phyloP scores from a whole-genome alignment of 2,113 vertebrate species.

The Chrysochloris asiatica region DNA sequence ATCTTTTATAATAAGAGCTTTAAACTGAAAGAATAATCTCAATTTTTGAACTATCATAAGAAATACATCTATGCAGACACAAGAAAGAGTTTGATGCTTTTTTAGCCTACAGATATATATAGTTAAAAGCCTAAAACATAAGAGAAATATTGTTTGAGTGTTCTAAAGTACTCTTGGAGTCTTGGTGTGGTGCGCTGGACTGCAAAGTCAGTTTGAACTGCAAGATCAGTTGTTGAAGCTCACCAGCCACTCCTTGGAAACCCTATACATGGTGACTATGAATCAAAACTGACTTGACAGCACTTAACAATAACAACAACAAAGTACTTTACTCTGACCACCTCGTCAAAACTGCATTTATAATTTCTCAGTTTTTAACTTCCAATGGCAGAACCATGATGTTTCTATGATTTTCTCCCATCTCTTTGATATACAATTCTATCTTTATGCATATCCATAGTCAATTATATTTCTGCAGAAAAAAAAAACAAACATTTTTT shows the following conservation, averaged over 20 bases:
- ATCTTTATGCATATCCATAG: neutral
- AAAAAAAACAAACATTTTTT: neutral
- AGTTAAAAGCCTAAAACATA: constrained; percentile 7
- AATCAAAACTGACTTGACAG: too few relatives aligned
- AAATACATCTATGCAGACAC: neutral
- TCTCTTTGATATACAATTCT: neutral
- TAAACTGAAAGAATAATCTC: constrained; percentile 4
- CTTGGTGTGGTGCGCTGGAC: too few relatives aligned
- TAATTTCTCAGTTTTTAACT: neutral
- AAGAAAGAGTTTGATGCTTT: neutral
- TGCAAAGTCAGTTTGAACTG: too few relatives aligned
- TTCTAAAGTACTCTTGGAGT: neutral
- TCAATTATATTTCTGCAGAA: neutral
- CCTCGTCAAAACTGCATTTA: neutral
- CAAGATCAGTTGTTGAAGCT: too few relatives aligned
- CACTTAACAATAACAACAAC: too few relatives aligned
- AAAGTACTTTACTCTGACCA: too few relatives aligned
- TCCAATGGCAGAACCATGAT: neutral
- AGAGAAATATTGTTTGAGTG: neutral
- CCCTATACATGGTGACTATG: too few relatives aligned
- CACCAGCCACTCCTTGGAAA: too few relatives aligned
- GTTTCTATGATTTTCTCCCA: neutral
- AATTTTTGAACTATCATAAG: constrained; percentile 22
- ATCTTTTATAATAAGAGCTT: neutral
- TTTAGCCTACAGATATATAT: neutral